Evolutionary conservation across 2,888 invertebrate genomes (phyloP).

Genomic region (Eupsilia transversa): DNA sequence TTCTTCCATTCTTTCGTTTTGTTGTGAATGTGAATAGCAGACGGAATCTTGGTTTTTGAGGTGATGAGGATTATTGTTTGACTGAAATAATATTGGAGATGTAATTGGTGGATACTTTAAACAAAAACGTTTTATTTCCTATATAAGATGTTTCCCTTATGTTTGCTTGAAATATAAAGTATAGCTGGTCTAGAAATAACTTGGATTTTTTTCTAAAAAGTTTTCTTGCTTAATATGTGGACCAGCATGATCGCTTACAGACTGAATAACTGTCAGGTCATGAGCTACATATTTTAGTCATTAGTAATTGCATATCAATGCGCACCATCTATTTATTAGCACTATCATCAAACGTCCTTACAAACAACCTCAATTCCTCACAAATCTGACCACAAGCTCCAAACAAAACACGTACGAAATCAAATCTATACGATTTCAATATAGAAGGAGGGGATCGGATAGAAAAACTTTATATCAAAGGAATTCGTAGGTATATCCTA

Average conservation of each 20-base stretch:
- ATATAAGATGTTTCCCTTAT: neutral
- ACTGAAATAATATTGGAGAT: neutral
- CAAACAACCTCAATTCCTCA: conserved; percentile 2
- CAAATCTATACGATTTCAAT: conserved; percentile 85
- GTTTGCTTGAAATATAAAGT: neutral
- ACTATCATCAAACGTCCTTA: neutral
- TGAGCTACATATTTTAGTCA: neutral
- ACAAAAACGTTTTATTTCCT: neutral
- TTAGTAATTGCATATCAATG: no score
- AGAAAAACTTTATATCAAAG: conserved; percentile 86
- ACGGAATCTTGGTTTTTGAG: conserved; percentile 6
- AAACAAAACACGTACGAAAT: conserved; percentile 70
- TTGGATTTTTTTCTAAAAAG: neutral
- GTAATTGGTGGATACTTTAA: neutral
- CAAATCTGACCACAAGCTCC: conserved; percentile 52
- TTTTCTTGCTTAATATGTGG: no score
- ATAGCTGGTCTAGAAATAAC: neutral
- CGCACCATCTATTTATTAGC: neutral
- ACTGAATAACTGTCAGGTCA: no score
- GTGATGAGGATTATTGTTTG: conserved; percentile 27
- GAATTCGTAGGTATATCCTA: conserved; percentile 75
- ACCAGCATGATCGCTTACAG: neutral
- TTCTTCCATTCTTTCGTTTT: conserved; percentile 32
- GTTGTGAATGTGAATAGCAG: conserved; percentile 12
- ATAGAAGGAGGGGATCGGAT: conserved; percentile 73